Conservation (phyloP, 2,113 vertebrate genomes). For the Perca fluviatilis region DNA sequence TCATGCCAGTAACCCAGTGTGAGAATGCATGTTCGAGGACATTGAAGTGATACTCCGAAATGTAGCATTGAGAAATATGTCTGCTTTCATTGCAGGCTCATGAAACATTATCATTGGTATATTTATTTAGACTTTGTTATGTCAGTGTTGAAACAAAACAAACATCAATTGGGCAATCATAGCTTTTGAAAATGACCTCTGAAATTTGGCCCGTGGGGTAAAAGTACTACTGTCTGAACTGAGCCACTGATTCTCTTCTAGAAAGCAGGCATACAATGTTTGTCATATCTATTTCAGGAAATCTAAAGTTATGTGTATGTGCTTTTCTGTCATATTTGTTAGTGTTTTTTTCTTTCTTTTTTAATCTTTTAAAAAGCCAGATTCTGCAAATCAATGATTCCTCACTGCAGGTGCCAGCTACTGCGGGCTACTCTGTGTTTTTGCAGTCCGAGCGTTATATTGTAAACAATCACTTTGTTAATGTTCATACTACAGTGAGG, state of each 20-base stretch:
- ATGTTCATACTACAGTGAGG: not conserved
- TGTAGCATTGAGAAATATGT: constrained; percentile 24
- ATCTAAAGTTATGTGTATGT: constrained; percentile 47
- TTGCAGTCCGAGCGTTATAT: not conserved
- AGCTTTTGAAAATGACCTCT: constrained; percentile 57
- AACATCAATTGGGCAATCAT: constrained; percentile 54
- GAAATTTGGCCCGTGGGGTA: constrained; percentile 47
- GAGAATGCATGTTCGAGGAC: constrained; percentile 30
- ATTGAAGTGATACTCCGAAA: constrained; percentile 42
- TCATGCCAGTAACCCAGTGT: constrained; percentile 30
- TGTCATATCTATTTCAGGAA: constrained; percentile 65
- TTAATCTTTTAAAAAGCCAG: not conserved
- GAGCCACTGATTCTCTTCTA: constrained; percentile 25
- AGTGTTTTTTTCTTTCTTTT: not conserved
- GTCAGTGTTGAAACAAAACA: constrained; percentile 52
- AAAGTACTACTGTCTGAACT: constrained; percentile 28
- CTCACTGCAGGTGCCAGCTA: not conserved
- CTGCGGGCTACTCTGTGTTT: constrained; percentile 6
- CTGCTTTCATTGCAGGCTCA: constrained; percentile 35
- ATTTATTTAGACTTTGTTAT: constrained; percentile 54
- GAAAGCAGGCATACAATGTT: constrained; percentile 45
- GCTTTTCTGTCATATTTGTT: constrained; percentile 11
- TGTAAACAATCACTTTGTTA: not conserved
- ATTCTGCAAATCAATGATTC: not conserved
- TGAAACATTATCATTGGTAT: constrained; percentile 27